phyloP scores from a whole-genome alignment of 2,888 invertebrate genomes.

The Clusia tigrina region DNA sequence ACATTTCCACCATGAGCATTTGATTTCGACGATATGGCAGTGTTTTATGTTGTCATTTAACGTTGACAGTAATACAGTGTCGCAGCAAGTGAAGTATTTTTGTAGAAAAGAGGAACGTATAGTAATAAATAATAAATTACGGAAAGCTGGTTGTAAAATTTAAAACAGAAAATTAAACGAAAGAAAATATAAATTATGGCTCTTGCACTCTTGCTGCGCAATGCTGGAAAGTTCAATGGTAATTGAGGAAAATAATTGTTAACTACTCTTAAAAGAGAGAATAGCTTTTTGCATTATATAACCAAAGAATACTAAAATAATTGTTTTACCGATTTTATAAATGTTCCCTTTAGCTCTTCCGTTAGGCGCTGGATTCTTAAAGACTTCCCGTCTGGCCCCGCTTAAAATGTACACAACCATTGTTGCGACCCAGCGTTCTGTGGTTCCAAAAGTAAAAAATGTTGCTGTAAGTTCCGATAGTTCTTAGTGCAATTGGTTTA shows the following conservation, averaged over 20 bases:
- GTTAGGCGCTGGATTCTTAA: conserved; percentile 41
- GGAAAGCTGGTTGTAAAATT: background rate
- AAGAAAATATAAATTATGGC: conserved; percentile 45
- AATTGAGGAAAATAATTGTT: background rate
- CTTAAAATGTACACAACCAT: conserved; percentile 52
- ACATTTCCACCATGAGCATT: no score
- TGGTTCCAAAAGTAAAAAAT: conserved; percentile 43
- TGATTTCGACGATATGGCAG: no score
- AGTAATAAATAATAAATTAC: no score
- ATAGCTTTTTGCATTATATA: conserved; percentile 48
- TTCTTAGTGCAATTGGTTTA: no score
- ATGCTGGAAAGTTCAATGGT: conserved; percentile 50
- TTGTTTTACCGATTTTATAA: background rate
- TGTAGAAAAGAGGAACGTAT: no score
- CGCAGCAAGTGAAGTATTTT: no score
- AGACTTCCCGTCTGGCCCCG: conserved; percentile 46
- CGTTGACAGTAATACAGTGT: no score
- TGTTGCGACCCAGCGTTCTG: conserved; percentile 41
- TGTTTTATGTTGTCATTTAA: no score
- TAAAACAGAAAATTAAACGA: conserved; percentile 26
- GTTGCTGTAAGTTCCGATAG: conserved; percentile 48
- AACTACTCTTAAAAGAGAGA: background rate
- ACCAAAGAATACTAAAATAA: conserved; percentile 26
- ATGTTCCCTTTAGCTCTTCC: background rate
- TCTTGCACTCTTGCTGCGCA: conserved; percentile 50